Conservation (phyloP, 1,140 invertebrate species). For the Hyposmocoma kahamanoa region DNA sequence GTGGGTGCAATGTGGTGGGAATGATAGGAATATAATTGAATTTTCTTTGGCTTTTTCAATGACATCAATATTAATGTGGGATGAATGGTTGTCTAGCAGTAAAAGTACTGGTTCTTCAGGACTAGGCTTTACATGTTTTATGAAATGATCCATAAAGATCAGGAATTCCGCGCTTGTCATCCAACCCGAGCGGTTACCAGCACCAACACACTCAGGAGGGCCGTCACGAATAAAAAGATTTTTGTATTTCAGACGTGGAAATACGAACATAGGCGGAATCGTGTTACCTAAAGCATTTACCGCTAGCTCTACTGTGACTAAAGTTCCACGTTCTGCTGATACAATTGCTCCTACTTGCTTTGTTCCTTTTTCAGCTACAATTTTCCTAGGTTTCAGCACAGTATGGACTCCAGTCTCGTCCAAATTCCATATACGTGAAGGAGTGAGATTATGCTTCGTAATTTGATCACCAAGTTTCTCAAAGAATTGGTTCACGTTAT, state of each 20-base stretch:
- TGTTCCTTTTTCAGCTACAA: slow-evolving; percentile 36
- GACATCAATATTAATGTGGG: slow-evolving; percentile 34
- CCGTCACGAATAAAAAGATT: slow-evolving; percentile 20
- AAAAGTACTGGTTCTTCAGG: slow-evolving; percentile 30
- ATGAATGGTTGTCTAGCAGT: slow-evolving; percentile 36
- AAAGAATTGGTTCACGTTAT: slow-evolving; percentile 8
- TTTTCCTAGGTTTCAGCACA: slow-evolving; percentile 52
- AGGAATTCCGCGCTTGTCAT: slow-evolving; percentile 36
- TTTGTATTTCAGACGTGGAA: slow-evolving; percentile 34
- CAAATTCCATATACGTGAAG: slow-evolving; percentile 39
- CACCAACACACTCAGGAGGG: slow-evolving; percentile 27
- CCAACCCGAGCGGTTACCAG: slow-evolving; percentile 27
- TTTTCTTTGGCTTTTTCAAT: slow-evolving; percentile 25
- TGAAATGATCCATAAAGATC: slow-evolving; percentile 40
- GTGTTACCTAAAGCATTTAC: slow-evolving; percentile 46
- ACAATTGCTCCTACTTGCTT: slow-evolving; percentile 41
- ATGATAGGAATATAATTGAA: slow-evolving; percentile 40
- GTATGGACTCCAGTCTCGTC: slow-evolving; percentile 59
- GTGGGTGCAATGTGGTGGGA: slow-evolving; percentile 57
- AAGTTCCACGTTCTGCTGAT: slow-evolving; percentile 43
- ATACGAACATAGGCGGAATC: slow-evolving; percentile 45
- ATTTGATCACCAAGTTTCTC: not conserved
- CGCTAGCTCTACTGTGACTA: slow-evolving; percentile 45
- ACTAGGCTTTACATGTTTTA: slow-evolving; percentile 18
- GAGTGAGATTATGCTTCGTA: slow-evolving; percentile 23